Percentiles rank a stretch among this genome's conserved stretches.
Conservation (phyloP, 1,140 invertebrate species). For the Cotesia glomerata region DNA sequence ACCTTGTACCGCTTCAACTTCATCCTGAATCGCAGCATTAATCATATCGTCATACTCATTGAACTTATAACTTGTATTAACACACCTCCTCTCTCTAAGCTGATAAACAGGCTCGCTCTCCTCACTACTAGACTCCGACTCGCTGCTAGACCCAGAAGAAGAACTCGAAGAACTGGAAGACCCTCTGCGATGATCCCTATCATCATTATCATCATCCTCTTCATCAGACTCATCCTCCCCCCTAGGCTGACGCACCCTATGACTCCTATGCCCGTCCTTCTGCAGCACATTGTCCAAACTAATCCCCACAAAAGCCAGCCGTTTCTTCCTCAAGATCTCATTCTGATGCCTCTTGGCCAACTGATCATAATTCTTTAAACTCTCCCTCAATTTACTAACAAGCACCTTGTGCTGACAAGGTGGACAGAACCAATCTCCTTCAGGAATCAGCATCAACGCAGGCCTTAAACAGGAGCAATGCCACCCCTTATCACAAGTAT, state of each 20-base stretch:
- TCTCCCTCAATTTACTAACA: constrained; percentile 72
- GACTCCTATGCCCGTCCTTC: constrained; percentile 43
- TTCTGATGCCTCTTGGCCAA: constrained; percentile 70
- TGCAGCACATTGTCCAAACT: constrained; percentile 77
- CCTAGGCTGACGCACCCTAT: not conserved
- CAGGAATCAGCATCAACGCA: constrained; percentile 89
- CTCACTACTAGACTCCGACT: constrained; percentile 65
- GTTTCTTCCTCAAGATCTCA: constrained; percentile 73
- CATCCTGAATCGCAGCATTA: constrained; percentile 86
- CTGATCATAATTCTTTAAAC: constrained; percentile 69
- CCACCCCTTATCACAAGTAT: constrained; percentile 92
- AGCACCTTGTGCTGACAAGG: constrained; percentile 87
- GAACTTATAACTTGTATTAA: constrained; percentile 80
- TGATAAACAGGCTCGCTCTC: constrained; percentile 81
- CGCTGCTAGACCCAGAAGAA: constrained; percentile 45
- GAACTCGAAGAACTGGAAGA: constrained; percentile 35
- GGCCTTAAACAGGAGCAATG: constrained; percentile 93
- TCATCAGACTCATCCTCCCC: constrained; percentile 35
- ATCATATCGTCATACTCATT: constrained; percentile 95
- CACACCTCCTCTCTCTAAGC: constrained; percentile 74
- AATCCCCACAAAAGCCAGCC: constrained; percentile 78
- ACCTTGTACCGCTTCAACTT: constrained; percentile 75
- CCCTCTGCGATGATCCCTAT: not conserved
- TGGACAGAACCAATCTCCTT: constrained; percentile 97
- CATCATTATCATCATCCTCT: constrained; percentile 38